These are phyloP conservation scores for Tyria jacobaeae DNA, from an alignment of 2,888 invertebrate species.

Conservation along the genomic window DNA sequence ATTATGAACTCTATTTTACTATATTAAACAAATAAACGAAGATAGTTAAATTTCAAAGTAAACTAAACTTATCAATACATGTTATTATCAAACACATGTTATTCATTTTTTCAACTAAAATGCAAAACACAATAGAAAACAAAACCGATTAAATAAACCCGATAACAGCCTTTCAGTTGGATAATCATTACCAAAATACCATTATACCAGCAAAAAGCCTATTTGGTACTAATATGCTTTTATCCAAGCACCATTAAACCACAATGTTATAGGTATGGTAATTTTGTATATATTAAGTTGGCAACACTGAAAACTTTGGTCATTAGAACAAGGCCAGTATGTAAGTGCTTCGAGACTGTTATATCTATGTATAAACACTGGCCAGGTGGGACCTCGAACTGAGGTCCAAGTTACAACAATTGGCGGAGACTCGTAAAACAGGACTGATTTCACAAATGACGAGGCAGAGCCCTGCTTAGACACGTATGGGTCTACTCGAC, in stretches of 20 bases:
- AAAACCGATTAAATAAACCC: conserved; percentile 18
- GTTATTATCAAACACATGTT: no score
- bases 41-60: no score
- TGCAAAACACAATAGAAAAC: conserved; percentile 1
- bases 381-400: conserved; percentile 68
- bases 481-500: no score
- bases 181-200: conserved; percentile 37
- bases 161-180: conserved; percentile 18
- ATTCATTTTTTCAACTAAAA: conserved; percentile 1
- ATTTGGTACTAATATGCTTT: conserved; percentile 56
- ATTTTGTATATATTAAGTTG: conserved; percentile 79
- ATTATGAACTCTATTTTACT: no score
- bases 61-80: no score
- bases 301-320: conserved; percentile 76
- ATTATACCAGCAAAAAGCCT: conserved; percentile 40
- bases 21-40: no score
- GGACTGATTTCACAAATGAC: background rate
- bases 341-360: conserved; percentile 71
- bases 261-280: conserved; percentile 61
- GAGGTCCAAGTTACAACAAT: conserved; percentile 32
- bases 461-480: no score
- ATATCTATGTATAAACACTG: conserved; percentile 66
- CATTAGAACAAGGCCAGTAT: conserved; percentile 76
- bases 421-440: conserved; percentile 14
- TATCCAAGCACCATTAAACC: conserved; percentile 44